Percentiles rank a stretch among this genome's conserved stretches.
Evolutionary conservation across 2,797 vertebrate genomes (phyloP).

Genomic region (Petrocephalus sullivani): DNA sequence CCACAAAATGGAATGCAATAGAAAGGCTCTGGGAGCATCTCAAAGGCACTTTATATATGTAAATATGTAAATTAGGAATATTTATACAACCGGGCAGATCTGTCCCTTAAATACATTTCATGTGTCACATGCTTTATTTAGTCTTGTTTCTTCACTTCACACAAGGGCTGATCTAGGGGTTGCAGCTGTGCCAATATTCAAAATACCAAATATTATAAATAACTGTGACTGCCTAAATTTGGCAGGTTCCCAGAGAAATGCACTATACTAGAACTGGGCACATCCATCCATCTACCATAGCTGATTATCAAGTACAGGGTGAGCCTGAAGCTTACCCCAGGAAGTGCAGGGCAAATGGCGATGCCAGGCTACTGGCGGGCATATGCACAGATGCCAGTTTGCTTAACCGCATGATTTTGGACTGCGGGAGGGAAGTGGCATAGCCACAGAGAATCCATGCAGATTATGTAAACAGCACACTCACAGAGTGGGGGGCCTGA

Average conservation of each 20-base stretch:
- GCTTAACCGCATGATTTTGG: not conserved
- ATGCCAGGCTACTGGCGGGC: not conserved
- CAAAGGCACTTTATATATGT: not conserved
- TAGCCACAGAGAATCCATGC: not conserved
- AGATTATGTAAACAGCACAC: not conserved
- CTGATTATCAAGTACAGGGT: not conserved
- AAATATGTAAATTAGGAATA: slow-evolving; percentile 1
- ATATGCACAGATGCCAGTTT: not conserved
- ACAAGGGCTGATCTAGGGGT: not conserved
- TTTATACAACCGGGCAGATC: not conserved
- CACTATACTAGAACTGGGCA: not conserved
- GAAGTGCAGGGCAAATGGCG: not conserved
- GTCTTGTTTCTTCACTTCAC: not conserved
- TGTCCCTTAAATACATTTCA: not conserved
- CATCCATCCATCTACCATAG: not conserved
- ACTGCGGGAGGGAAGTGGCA: not conserved
- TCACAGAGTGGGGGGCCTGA: not conserved
- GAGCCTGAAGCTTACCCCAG: not conserved
- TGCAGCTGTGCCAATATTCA: not conserved
- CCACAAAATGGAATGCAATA: not conserved
- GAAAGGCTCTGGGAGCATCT: not conserved
- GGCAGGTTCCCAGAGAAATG: not conserved
- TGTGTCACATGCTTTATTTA: slow-evolving; percentile 15
- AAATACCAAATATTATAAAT: slow-evolving; percentile 14
- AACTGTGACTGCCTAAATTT: not conserved